A percentile compares a stretch with the other conserved stretches of the same genome.
phyloP scores from a whole-genome alignment of 2,888 invertebrate genomes.

The Apamea crenata region DNA sequence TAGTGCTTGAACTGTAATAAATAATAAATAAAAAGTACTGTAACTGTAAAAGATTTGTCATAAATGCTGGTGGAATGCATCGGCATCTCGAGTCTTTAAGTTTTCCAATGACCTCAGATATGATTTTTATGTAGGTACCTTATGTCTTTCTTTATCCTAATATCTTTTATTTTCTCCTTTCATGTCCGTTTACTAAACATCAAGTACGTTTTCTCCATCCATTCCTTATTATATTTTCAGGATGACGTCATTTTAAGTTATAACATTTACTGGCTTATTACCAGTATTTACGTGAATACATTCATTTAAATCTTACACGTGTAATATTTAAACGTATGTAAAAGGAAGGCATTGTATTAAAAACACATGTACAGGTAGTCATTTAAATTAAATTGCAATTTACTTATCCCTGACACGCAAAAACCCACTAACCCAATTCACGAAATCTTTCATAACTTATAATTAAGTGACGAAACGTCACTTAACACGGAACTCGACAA shows the following conservation, averaged over 20 bases:
- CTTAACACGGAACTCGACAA: slow-evolving; percentile 17
- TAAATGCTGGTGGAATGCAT: not conserved
- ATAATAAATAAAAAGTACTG: too few species aligned
- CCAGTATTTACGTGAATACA: not conserved
- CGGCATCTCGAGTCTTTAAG: not conserved
- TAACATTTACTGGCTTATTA: not conserved
- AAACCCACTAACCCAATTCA: slow-evolving; percentile 33
- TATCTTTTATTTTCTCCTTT: not conserved
- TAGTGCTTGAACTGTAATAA: not conserved
- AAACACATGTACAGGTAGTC: slow-evolving; percentile 16
- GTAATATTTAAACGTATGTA: not conserved
- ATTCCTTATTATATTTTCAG: not conserved
- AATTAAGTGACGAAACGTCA: slow-evolving; percentile 34
- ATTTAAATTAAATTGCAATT: slow-evolving; percentile 27
- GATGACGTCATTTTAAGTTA: not conserved
- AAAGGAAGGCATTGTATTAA: not conserved
- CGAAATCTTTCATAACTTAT: slow-evolving; percentile 26
- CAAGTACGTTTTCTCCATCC: not conserved
- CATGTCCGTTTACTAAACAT: not conserved
- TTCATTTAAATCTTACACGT: not conserved
- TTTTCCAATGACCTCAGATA: not conserved
- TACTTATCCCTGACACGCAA: slow-evolving; percentile 11
- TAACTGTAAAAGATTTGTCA: not conserved
- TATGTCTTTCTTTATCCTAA: not conserved
- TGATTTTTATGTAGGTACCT: not conserved